phyloP scores from a whole-genome alignment of 2,113 vertebrate species.

The Tonatia bakeri region DNA sequence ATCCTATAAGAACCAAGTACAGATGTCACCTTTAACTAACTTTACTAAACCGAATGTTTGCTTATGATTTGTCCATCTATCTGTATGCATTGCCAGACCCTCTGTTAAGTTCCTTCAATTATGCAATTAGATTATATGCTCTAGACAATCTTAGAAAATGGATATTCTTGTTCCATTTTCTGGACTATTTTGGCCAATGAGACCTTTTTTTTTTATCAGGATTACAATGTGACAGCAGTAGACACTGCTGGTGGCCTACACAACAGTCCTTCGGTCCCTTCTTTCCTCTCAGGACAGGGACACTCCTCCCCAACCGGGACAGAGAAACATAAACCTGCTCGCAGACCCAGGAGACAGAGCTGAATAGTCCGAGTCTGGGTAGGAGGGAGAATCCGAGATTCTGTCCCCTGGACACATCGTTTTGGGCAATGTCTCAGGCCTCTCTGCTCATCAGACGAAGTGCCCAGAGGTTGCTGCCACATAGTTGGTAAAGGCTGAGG shows the following conservation, averaged over 20 bases:
- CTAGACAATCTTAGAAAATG: neutral
- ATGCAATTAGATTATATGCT: neutral
- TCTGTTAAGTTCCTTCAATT: neutral
- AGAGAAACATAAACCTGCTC: neutral
- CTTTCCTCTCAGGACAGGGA: neutral
- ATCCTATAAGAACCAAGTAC: neutral
- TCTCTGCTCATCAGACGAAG: neutral
- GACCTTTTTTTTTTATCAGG: neutral
- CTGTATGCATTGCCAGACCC: neutral
- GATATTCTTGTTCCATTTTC: neutral
- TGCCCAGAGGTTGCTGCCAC: neutral
- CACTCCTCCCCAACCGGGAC: neutral
- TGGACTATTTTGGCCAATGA: neutral
- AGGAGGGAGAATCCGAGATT: neutral
- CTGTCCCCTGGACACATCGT: neutral
- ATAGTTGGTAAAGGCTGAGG: neutral
- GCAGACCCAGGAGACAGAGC: neutral
- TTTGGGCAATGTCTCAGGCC: neutral
- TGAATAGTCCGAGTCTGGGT: neutral
- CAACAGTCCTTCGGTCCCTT: neutral
- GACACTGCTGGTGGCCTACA: neutral
- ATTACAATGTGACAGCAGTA: neutral
- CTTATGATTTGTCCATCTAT: neutral
- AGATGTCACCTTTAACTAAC: neutral
- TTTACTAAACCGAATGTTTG: neutral